Percentiles rank a stretch among this genome's conserved stretches.
These are phyloP conservation scores for Gymnocypris eckloni DNA, from an alignment of 2,797 vertebrate species.

Conservation along the genomic window DNA sequence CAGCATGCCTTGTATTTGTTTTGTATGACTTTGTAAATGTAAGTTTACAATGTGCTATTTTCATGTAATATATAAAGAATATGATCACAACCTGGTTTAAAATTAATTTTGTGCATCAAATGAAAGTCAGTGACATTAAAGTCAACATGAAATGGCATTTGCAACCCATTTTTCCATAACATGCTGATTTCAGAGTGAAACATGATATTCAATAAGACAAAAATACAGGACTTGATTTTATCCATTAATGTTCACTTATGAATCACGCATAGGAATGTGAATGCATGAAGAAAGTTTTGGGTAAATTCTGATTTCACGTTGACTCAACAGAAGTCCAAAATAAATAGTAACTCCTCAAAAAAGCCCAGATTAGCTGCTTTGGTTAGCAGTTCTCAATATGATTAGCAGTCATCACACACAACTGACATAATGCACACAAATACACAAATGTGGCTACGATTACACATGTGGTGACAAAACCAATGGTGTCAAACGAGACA, in stretches of 20 bases:
- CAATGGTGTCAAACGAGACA: neutral
- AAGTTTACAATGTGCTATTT: slow-evolving; percentile 8
- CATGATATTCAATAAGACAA: neutral
- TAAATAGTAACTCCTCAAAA: neutral
- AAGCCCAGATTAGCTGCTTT: neutral
- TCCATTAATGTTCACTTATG: neutral
- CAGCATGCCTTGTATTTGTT: slow-evolving; percentile 1
- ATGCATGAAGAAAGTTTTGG: too few relatives aligned
- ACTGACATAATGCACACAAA: slow-evolving; percentile 23
- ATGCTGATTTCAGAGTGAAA: neutral
- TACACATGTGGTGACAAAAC: neutral
- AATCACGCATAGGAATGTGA: neutral
- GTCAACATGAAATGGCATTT: slow-evolving; percentile 7
- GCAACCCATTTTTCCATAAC: neutral
- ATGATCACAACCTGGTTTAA: neutral
- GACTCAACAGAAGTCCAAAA: neutral
- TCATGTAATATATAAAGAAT: neutral
- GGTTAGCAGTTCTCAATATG: slow-evolving; percentile 17
- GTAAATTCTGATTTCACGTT: neutral
- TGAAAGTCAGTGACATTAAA: neutral
- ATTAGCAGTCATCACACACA: slow-evolving; percentile 22
- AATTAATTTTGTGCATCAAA: neutral
- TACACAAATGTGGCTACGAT: slow-evolving; percentile 13
- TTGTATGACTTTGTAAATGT: neutral
- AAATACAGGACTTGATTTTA: neutral